Evolutionary conservation across 2,113 vertebrate species (phyloP).

Genomic region (Grammomys surdaster): DNA sequence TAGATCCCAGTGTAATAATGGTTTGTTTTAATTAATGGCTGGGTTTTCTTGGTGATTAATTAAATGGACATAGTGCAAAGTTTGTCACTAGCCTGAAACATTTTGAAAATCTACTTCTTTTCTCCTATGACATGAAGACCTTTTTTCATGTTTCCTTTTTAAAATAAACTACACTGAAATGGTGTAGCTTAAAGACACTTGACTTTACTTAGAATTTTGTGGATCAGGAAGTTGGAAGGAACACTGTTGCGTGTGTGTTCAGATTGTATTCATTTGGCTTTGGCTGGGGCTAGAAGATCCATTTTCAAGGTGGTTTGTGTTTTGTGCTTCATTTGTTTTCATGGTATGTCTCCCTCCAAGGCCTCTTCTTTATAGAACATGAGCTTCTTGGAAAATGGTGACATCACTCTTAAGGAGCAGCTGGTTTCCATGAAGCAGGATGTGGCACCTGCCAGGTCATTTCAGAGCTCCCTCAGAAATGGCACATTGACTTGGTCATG

Average conservation of each 20-base stretch:
- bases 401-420: not conserved
- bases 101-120: slow-evolving; percentile 36
- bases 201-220: not conserved
- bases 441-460: slow-evolving; percentile 21
- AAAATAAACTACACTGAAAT: slow-evolving; percentile 43
- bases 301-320: not conserved
- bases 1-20: not conserved
- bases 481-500: not conserved
- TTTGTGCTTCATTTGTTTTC: not conserved
- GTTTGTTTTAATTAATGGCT: not conserved
- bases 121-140: not conserved
- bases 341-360: not conserved
- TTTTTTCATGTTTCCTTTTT: slow-evolving; percentile 5
- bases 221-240: not conserved
- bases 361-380: not conserved
- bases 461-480: not conserved
- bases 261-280: not conserved
- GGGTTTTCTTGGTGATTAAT: slow-evolving; percentile 12
- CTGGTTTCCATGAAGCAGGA: not conserved
- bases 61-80: not conserved
- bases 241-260: not conserved
- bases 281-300: not conserved
- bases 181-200: not conserved
- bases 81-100: not conserved
- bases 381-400: not conserved